These are phyloP conservation scores for Dendronephthya gigantea DNA, from an alignment of 64 coral and sea anemone species.

Conservation along the genomic window DNA sequence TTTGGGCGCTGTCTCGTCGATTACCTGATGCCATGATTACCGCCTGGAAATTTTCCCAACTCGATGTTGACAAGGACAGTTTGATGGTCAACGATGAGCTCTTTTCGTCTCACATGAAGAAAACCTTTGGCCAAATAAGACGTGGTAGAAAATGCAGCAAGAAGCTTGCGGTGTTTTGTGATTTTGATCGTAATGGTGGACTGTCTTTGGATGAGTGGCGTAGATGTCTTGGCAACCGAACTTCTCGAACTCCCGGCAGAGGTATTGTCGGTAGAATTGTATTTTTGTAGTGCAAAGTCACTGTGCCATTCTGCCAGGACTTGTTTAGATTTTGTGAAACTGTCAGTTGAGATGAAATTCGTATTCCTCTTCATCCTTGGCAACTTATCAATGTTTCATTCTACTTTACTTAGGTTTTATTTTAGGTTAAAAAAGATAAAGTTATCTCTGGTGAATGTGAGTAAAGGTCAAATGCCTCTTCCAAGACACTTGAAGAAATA, in stretches of 20 bases:
- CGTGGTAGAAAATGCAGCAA: slow-evolving; percentile 82
- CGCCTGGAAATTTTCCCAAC: slow-evolving; percentile 71
- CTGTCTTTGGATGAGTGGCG: slow-evolving; percentile 63
- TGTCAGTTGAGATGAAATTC: too few species aligned
- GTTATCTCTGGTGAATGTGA: too few species aligned
- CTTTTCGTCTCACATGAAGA: slow-evolving; percentile 62
- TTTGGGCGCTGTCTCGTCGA: not conserved
- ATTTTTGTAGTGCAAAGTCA: too few species aligned
- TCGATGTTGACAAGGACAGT: slow-evolving; percentile 68
- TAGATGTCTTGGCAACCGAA: slow-evolving; percentile 28
- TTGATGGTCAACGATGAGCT: slow-evolving; percentile 46
- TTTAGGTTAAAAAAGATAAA: too few species aligned
- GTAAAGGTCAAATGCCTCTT: too few species aligned
- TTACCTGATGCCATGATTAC: slow-evolving; percentile 53
- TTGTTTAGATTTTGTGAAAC: too few species aligned
- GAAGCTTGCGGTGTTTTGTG: slow-evolving; percentile 70
- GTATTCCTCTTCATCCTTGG: too few species aligned
- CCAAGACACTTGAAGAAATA: too few species aligned
- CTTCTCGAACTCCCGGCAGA: not conserved
- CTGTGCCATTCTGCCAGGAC: too few species aligned
- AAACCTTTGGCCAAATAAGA: slow-evolving; percentile 53
- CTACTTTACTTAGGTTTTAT: too few species aligned
- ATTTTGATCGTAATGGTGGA: slow-evolving; percentile 57
- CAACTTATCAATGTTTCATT: too few species aligned
- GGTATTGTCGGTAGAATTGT: too few species aligned